Conservation (phyloP, 2,113 vertebrate species). For the Suncus etruscus region DNA sequence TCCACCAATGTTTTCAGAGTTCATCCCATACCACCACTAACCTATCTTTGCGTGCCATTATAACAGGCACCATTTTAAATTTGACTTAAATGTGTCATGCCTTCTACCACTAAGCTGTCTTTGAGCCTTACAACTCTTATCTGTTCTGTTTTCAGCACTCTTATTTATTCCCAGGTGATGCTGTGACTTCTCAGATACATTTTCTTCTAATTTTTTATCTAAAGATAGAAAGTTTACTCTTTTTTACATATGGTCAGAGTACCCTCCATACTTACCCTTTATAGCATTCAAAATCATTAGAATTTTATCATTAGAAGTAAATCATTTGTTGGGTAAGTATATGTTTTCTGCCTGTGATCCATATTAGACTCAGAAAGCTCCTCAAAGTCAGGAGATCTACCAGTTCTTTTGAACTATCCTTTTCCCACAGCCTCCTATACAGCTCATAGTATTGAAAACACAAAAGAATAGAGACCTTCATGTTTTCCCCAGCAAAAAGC, state of each 20-base stretch:
- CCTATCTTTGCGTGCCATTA: no score
- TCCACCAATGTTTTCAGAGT: no score
- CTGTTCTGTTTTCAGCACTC: background rate
- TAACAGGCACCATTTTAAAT: no score
- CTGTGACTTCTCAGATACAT: background rate
- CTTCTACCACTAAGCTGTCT: background rate
- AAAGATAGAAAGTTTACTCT: background rate
- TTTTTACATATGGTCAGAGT: background rate
- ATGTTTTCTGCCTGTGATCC: background rate
- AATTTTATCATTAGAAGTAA: background rate
- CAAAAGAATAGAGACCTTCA: background rate
- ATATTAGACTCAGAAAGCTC: background rate
- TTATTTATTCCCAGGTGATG: background rate
- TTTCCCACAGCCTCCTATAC: background rate
- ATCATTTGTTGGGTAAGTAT: background rate
- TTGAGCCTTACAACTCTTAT: background rate
- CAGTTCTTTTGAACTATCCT: background rate
- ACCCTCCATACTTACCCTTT: background rate
- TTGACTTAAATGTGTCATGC: background rate
- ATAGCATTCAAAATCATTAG: background rate
- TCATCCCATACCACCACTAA: no score
- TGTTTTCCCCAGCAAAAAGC: background rate
- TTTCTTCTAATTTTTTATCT: background rate
- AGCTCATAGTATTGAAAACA: background rate
- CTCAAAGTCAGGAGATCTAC: background rate